Evolutionary conservation across 2,797 vertebrate genomes (phyloP).

Genomic region (Lerista edwardsae): DNA sequence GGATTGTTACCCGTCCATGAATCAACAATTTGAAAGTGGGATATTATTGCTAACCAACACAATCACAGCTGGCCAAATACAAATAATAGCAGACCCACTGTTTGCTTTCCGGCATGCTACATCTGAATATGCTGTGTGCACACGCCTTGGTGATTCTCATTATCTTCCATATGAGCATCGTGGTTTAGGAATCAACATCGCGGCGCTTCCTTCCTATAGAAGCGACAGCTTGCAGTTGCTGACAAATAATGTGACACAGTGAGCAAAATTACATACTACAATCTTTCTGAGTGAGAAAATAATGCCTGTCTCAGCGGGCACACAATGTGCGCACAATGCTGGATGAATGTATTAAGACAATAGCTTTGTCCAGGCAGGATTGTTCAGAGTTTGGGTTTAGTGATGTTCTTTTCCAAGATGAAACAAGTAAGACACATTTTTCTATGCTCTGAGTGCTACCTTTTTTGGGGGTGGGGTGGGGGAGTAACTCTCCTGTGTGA

Average conservation of each 20-base stretch:
- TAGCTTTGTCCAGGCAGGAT: conserved; percentile 5
- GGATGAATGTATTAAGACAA: conserved; percentile 24
- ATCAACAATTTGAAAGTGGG: conserved; percentile 9
- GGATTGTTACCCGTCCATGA: conserved; percentile 35
- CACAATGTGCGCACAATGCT: not conserved
- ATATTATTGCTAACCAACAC: not conserved
- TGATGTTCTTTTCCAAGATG: not conserved
- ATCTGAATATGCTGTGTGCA: not conserved
- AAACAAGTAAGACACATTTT: not conserved
- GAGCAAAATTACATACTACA: conserved; percentile 36
- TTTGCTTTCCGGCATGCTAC: not conserved
- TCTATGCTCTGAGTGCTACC: not conserved
- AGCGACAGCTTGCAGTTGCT: conserved; percentile 32
- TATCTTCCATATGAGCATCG: not conserved
- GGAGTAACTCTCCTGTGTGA: not conserved
- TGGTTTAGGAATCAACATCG: not conserved
- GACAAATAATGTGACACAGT: conserved; percentile 7
- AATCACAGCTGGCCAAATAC: conserved; percentile 42
- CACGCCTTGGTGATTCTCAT: conserved; percentile 11
- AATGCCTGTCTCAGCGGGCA: not conserved
- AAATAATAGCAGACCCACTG: not conserved
- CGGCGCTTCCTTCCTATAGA: not conserved
- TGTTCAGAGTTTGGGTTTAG: conserved; percentile 26
- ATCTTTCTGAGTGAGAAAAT: conserved; percentile 22
- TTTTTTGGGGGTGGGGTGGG: not conserved